Conservation (phyloP, 2,888 invertebrate species). For the Hylaea fasciaria region DNA sequence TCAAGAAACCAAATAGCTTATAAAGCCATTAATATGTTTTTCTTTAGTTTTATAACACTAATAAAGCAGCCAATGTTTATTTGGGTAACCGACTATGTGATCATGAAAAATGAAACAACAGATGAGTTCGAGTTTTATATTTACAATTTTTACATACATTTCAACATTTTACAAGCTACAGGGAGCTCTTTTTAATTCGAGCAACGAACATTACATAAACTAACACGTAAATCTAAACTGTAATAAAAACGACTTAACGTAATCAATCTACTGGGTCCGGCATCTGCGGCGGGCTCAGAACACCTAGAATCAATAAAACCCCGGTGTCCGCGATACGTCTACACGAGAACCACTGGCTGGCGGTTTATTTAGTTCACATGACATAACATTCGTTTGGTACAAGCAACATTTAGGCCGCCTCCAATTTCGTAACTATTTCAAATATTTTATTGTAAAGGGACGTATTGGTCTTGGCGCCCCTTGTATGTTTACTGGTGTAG, state of each 20-base stretch:
- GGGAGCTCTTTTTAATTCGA: constrained; percentile 85
- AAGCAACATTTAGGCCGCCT: constrained; percentile 79
- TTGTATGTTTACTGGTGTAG: constrained; percentile 24
- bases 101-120: constrained; percentile 74
- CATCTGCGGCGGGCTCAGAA: constrained; percentile 66
- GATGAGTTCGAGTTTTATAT: constrained; percentile 78
- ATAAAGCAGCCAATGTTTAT: constrained; percentile 43
- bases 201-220: constrained; percentile 85
- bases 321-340: constrained; percentile 66
- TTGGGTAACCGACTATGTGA: constrained; percentile 54
- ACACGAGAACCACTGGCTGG: constrained; percentile 68
- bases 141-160: constrained; percentile 84
- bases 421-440: constrained; percentile 56
- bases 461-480: constrained; percentile 74
- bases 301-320: constrained; percentile 83
- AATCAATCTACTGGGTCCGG: constrained; percentile 78
- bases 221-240: constrained; percentile 84
- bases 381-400: constrained; percentile 61
- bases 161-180: constrained; percentile 84
- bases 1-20: constrained; percentile 33
- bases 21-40: constrained; percentile 35
- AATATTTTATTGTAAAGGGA: constrained; percentile 73
- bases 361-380: constrained; percentile 65
- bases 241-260: constrained; percentile 81
- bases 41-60: constrained; percentile 50